phyloP scores from a whole-genome alignment of 2,113 vertebrate species.

The Pachypanchax playfairii region DNA sequence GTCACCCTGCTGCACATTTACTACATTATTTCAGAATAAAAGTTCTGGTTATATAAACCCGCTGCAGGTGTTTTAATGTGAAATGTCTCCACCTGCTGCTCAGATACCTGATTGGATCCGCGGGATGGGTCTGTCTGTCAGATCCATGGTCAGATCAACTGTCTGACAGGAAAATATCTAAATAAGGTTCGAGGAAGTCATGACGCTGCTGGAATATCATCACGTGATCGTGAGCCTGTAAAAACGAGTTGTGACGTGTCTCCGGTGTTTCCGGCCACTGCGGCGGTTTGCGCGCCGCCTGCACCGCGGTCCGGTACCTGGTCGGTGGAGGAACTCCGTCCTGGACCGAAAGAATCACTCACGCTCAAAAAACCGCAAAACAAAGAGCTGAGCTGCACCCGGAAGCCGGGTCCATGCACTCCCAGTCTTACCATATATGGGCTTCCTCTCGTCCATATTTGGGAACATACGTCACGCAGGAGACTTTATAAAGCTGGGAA shows the following conservation, averaged over 20 bases:
- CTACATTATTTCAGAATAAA: no score
- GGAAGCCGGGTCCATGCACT: constrained; percentile 42
- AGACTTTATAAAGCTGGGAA: constrained; percentile 81
- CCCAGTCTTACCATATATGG: constrained; percentile 88
- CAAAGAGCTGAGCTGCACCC: not conserved
- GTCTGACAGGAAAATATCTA: constrained; percentile 81
- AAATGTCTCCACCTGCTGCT: not conserved
- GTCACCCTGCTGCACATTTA: no score
- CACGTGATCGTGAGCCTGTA: constrained; percentile 66
- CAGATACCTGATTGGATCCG: not conserved
- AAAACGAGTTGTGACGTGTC: constrained; percentile 73
- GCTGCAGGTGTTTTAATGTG: not conserved
- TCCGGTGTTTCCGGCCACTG: constrained; percentile 80
- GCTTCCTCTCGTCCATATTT: constrained; percentile 90
- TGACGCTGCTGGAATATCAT: constrained; percentile 83
- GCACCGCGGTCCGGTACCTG: not conserved
- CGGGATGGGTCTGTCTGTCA: constrained; percentile 11
- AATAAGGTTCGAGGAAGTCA: constrained; percentile 89
- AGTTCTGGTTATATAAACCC: no score
- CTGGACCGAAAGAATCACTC: not conserved
- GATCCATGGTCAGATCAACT: constrained; percentile 10
- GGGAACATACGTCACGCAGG: constrained; percentile 91
- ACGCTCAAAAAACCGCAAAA: not conserved
- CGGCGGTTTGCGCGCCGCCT: constrained; percentile 2
- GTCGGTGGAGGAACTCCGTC: not conserved